Evolutionary conservation across 2,113 vertebrate genomes (phyloP), one percentile per base, ranked within the genome.

Genomic region (Odontesthes bonariensis): DNA sequence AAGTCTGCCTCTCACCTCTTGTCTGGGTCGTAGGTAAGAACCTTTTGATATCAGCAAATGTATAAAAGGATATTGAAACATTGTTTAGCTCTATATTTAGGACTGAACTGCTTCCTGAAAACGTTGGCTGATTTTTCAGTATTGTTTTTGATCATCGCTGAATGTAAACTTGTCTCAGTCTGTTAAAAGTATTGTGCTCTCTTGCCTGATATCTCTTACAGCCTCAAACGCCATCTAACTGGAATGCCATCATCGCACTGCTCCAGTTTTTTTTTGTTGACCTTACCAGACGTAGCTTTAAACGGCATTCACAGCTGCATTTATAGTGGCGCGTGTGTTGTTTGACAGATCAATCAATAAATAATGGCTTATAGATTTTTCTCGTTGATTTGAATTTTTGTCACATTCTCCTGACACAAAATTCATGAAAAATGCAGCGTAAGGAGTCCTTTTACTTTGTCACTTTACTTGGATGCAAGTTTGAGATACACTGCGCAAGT

Each of bases 21-120:
- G 61, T 81, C 75, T 63, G 75, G 68, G 33, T 81, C 51, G 58
- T 79, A 91, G 92, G 92, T 93, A 91, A 91, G 88, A 61, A 76
- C 75, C 54, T 63, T 46, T 17, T 67, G 22, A 13, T 20, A 20
- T 10, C 16, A 58, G 6, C 0, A 10, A 20, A 14, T n/a, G 22
- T 44, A 5, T 23, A 7, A 1, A 16, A 10, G 22, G 8, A 40
- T 11, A 49, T 17, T 17, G 38, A 74, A 66, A 6, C 11, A 32
- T 17, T 46, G 27, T 38, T 51, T 63, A 55, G 19, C 4, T 23
- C 1, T 46, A 20, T 49, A 69, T 42, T 1, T 33, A 35, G 8
- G 52, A 57, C 12, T 35, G 3, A 71, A 55, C 33, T 40, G 2
- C 5, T 40, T 5, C 11, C 10, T 6, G 32, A 33, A 57, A 27